A percentile compares a stretch with the other conserved stretches of the same genome.
phyloP scores from a whole-genome alignment of 1,140 invertebrate species.

The Drosophila pruinosa region DNA sequence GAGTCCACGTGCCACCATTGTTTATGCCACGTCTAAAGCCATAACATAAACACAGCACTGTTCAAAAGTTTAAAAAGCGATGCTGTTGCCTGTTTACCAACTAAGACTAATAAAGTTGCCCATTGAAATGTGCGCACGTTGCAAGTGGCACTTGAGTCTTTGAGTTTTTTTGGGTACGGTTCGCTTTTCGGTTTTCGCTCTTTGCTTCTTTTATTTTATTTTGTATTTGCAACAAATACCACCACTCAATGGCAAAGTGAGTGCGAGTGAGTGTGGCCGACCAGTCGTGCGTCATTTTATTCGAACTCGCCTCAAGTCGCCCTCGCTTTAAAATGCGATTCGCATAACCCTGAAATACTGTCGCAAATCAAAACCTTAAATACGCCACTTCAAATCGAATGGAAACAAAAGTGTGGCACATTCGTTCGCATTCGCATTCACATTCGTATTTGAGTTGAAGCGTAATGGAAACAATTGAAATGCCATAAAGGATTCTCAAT shows the following conservation, averaged over 20 bases:
- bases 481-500: constrained; percentile 80
- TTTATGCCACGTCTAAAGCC: constrained; percentile 57
- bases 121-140: constrained; percentile 55
- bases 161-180: constrained; percentile 29
- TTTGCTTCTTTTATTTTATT: constrained; percentile 15
- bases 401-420: constrained; percentile 70
- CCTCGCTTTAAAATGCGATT: constrained; percentile 58
- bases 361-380: constrained; percentile 81
- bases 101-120: constrained; percentile 63
- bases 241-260: constrained; percentile 22
- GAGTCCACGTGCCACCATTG: constrained; percentile 65
- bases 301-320: constrained; percentile 48
- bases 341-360: constrained; percentile 61
- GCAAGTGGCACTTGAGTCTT: constrained; percentile 71
- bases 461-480: constrained; percentile 81
- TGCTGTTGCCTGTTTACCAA: constrained; percentile 58
- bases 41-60: constrained; percentile 49
- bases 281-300: constrained; percentile 21
- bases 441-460: constrained; percentile 58
- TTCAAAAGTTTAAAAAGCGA: background rate
- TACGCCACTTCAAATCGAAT: constrained; percentile 78
- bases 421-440: constrained; percentile 11
- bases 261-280: constrained; percentile 13
- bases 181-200: background rate
- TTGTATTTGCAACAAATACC: constrained; percentile 46